Conservation (phyloP, 2,113 vertebrate genomes). For the Pipra filicauda region DNA sequence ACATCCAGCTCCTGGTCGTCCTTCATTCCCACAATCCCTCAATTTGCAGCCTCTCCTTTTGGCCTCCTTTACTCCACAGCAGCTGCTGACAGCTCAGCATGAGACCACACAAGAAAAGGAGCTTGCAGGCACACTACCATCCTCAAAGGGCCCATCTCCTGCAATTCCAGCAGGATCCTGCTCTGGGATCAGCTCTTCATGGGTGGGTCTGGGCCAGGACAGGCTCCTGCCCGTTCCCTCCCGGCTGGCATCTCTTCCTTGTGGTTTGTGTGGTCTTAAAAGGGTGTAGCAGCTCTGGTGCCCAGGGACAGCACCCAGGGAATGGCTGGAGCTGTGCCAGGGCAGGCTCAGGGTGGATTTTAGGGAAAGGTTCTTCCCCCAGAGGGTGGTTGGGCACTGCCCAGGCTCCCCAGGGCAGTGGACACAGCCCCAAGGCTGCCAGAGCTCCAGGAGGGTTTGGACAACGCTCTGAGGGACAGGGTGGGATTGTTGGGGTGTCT, state of each 20-base stretch:
- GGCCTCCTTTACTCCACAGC: rapidly evolving
- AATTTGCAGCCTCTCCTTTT: not conserved
- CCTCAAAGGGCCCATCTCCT: not conserved
- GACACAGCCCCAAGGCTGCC: not conserved
- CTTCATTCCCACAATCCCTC: not conserved
- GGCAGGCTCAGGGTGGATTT: rapidly evolving
- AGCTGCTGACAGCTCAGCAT: not conserved
- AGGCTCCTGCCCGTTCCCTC: rapidly evolving
- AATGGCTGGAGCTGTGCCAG: rapidly evolving
- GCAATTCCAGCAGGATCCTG: not conserved
- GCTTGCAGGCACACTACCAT: too few species aligned
- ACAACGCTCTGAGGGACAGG: rapidly evolving
- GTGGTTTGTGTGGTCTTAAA: not conserved
- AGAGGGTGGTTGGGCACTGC: not conserved
- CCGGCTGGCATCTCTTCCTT: not conserved
- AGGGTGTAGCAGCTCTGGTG: not conserved
- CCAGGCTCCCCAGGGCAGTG: not conserved
- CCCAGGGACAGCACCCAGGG: not conserved
- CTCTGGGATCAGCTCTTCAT: not conserved
- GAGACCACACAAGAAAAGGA: not conserved
- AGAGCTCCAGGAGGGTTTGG: not conserved
- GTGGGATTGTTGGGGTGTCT: not conserved
- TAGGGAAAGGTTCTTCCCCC: not conserved
- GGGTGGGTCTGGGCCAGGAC: not conserved
- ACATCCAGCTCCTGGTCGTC: not conserved